Conservation (phyloP, 2,113 vertebrate genomes). For the Platichthys flesus region DNA sequence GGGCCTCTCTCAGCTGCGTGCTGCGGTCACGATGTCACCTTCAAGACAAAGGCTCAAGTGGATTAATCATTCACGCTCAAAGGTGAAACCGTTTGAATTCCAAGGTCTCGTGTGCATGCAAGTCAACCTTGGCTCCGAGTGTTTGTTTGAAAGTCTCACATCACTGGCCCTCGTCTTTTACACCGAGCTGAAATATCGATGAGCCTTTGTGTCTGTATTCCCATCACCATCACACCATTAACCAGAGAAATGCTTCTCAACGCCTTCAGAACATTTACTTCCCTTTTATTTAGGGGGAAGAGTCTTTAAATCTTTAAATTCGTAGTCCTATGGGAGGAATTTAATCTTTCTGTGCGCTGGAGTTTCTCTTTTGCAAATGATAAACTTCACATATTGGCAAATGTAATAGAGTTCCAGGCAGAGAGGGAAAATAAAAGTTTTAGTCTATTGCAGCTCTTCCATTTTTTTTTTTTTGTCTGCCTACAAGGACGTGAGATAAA, state of each 20-base stretch:
- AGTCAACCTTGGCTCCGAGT: slow-evolving; percentile 24
- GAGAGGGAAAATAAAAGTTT: neutral
- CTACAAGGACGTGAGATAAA: slow-evolving; percentile 43
- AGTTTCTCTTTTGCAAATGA: neutral
- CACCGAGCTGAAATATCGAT: slow-evolving; percentile 58
- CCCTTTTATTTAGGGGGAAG: neutral
- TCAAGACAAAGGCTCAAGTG: slow-evolving; percentile 47
- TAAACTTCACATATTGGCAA: slow-evolving; percentile 3
- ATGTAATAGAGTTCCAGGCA: neutral
- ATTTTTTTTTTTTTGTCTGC: slow-evolving; percentile 17
- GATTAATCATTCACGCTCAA: slow-evolving; percentile 59
- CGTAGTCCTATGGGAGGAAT: neutral
- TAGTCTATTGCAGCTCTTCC: neutral
- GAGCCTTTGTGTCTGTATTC: slow-evolving; percentile 36
- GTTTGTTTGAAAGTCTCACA: slow-evolving; percentile 47
- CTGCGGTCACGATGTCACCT: slow-evolving; percentile 21
- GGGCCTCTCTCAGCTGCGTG: neutral
- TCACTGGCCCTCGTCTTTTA: slow-evolving; percentile 19
- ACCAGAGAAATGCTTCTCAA: slow-evolving; percentile 12
- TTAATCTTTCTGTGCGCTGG: neutral
- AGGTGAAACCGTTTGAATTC: slow-evolving; percentile 35
- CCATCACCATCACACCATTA: slow-evolving; percentile 34
- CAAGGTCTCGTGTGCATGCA: slow-evolving; percentile 13
- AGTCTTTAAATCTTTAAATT: slow-evolving; percentile 13
- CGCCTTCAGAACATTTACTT: slow-evolving; percentile 13